phyloP scores from a whole-genome alignment of 2,113 vertebrate species.

The Ceyx margarethae region DNA sequence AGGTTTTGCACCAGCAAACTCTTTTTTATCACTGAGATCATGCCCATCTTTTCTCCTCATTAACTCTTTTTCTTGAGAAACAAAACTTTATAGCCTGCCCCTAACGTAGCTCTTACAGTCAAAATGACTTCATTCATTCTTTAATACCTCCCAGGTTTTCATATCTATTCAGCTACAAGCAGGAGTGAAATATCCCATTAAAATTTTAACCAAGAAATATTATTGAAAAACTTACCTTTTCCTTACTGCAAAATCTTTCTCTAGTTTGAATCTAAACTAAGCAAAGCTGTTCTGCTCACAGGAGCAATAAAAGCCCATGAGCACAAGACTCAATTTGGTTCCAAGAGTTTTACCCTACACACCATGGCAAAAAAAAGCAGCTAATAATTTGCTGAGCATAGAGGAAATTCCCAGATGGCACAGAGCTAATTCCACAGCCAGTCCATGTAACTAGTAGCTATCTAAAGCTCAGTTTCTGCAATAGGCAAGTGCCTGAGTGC shows the following conservation, averaged over 20 bases:
- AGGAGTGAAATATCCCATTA: neutral
- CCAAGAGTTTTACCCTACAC: neutral
- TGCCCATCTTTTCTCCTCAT: neutral
- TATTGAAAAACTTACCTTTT: neutral
- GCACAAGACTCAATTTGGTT: neutral
- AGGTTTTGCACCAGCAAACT: conserved; percentile 21
- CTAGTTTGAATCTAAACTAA: neutral
- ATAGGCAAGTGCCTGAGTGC: neutral
- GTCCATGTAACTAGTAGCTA: neutral
- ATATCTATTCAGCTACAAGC: neutral
- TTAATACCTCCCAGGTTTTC: conserved; percentile 6
- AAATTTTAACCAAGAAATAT: neutral
- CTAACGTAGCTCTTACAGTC: neutral
- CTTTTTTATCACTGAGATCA: neutral
- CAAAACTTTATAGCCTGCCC: neutral
- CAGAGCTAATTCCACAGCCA: neutral
- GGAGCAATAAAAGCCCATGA: neutral
- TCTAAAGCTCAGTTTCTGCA: neutral
- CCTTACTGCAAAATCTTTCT: neutral
- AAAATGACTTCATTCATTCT: conserved; percentile 6
- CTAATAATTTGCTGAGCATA: neutral
- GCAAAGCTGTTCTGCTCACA: neutral
- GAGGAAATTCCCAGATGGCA: neutral
- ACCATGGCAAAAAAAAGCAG: neutral
- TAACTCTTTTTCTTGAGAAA: neutral